Evolutionary conservation across 1,140 invertebrate species (phyloP), one percentile per base, ranked within the genome.

Genomic region (Listronotus oregonensis): DNA sequence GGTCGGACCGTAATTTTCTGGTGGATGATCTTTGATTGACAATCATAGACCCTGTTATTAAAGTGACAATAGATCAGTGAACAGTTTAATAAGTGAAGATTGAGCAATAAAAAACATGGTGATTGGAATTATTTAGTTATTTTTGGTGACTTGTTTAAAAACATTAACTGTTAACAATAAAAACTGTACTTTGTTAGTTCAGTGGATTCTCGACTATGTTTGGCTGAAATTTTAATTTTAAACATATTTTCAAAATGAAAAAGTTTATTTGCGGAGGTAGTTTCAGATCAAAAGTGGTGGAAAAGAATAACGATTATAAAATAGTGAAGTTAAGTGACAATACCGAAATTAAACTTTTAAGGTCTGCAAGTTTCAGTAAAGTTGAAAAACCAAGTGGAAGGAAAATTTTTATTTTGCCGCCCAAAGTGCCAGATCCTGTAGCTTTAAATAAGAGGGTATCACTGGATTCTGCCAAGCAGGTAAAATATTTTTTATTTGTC

Each of bases 261-360:
- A 52, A 54, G 18, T 62, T 62, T 17, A 73, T 75, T 54, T 75
- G 72, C 59, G 72, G 74, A 39, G 74, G 74, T 40, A 75, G 74
- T 68, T 74, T 74, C 57, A 46, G 72, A 14, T 67, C 71, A 10
- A 75, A 73, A 57, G 68, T 70, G 11, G 54, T 71, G 34, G 68
- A 71, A 50, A 65, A 70, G 49, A 74, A 73, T 61, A 72, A 74
- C 43, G 66, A 74, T 47, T 74, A 68, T 46, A 66, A 56, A 50
- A 40, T 72, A 7, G 68, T 75, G 14, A 73, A 47, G 40, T 47
- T 73, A 42, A 65, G 62, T 40, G 34, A 69, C 59, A 59, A 71
- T 40, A 66, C 49, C 0, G 64, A 71, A 37, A 64, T 73, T 12
- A 75, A 71, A 64, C 65, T 75, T 40, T 51, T 71, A 44, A 58